These are phyloP conservation scores for Luperina testacea DNA, from an alignment of 2,888 invertebrate genomes.

Conservation along the genomic window DNA sequence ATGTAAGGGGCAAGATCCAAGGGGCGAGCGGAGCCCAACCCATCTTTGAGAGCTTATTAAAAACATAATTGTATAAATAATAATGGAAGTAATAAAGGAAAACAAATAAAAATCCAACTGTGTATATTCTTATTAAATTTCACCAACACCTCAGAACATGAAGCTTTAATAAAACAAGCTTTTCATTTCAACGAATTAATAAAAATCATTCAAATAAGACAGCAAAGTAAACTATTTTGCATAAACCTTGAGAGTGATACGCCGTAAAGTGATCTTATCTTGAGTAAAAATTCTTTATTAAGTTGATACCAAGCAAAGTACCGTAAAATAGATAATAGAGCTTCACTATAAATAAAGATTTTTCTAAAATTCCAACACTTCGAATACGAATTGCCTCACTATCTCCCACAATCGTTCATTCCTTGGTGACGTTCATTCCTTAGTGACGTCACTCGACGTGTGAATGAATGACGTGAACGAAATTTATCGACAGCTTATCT, in stretches of 20 bases:
- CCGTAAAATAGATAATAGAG: conserved; percentile 42
- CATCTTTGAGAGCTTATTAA: neutral
- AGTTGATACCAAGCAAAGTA: conserved; percentile 23
- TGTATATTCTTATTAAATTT: neutral
- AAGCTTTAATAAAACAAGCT: neutral
- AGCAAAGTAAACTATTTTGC: conserved; percentile 19
- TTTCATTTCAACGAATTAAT: conserved; percentile 11
- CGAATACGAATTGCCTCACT: conserved; percentile 35
- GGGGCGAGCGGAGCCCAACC: too few relatives aligned
- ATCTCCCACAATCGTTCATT: conserved; percentile 46
- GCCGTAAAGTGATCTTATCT: conserved; percentile 37
- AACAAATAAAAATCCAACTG: conserved; percentile 10
- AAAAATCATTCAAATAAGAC: neutral
- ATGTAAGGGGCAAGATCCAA: too few relatives aligned
- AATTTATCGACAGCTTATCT: conserved; percentile 56
- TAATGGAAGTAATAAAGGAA: too few relatives aligned
- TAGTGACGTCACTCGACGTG: conserved; percentile 48
- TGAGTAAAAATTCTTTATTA: conserved; percentile 26
- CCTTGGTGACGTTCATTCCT: conserved; percentile 42
- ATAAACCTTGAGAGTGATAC: conserved; percentile 13
- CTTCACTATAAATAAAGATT: conserved; percentile 22
- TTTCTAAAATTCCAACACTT: conserved; percentile 25
- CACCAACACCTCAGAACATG: neutral
- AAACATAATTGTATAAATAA: too few relatives aligned
- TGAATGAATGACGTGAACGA: conserved; percentile 48